phyloP scores from a whole-genome alignment of 1,140 invertebrate genomes.

The Cotesia chilonis region DNA sequence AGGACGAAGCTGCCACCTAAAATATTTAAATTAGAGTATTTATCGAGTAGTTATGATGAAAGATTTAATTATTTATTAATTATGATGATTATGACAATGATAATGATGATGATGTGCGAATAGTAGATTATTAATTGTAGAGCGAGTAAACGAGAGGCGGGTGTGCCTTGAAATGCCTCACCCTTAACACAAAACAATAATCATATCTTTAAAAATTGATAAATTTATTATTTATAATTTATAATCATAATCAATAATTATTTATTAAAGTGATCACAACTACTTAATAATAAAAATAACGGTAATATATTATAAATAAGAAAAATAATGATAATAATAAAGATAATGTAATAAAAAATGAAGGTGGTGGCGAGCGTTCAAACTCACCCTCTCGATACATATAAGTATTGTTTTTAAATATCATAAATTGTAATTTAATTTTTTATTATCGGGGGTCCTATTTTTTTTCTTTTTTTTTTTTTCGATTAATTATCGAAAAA shows the following conservation, averaged over 20 bases:
- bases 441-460: too few species aligned
- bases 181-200: conserved; percentile 57
- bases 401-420: neutral
- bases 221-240: too few species aligned
- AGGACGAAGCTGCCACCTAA: conserved; percentile 16
- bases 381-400: neutral
- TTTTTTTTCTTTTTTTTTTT: neutral
- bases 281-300: neutral
- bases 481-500: neutral
- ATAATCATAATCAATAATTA: too few species aligned
- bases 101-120: too few species aligned
- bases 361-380: conserved; percentile 27
- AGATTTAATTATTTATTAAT: too few species aligned
- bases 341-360: conserved; percentile 2
- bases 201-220: conserved; percentile 51
- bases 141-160: conserved; percentile 40
- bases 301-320: conserved; percentile 33
- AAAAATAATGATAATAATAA: conserved; percentile 39
- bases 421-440: neutral
- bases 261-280: too few species aligned
- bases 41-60: conserved; percentile 2
- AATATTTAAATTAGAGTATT: neutral
- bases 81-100: too few species aligned
- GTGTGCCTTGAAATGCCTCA: conserved; percentile 60
- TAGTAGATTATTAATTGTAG: conserved; percentile 24